Evolutionary conservation across 2,113 vertebrate species (phyloP).

Genomic region (Archilochus colubris): DNA sequence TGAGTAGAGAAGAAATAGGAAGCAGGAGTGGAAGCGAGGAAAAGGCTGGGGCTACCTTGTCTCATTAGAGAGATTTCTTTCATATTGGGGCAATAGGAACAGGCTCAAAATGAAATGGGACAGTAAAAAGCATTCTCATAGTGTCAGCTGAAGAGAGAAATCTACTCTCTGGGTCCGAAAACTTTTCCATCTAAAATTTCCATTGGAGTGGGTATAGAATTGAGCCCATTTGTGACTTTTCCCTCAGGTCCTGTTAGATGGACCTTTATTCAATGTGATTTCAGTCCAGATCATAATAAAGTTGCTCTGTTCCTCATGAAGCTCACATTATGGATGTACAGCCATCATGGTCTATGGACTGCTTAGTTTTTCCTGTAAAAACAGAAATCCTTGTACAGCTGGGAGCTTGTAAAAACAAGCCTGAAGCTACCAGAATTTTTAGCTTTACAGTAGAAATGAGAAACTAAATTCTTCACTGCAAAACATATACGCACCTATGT

Average conservation of each 20-base stretch:
- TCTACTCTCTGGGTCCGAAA: background rate
- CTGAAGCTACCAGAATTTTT: conserved; percentile 56
- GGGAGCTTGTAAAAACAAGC: conserved; percentile 66
- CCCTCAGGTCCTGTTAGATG: conserved; percentile 36
- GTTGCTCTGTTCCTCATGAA: conserved; percentile 53
- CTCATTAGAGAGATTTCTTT: background rate
- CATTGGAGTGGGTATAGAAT: background rate
- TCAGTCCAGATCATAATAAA: conserved; percentile 57
- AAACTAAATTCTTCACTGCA: conserved; percentile 5
- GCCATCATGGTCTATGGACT: background rate
- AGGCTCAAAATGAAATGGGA: background rate
- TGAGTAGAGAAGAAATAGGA: background rate
- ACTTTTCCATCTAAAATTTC: background rate
- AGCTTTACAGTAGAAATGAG: conserved; percentile 2
- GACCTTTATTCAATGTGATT: conserved; percentile 45
- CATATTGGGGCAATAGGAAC: background rate
- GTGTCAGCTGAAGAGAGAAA: background rate
- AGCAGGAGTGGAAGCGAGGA: background rate
- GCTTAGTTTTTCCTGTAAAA: conserved; percentile 51
- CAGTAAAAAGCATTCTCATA: background rate
- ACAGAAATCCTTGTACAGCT: conserved; percentile 43
- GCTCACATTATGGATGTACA: conserved; percentile 40
- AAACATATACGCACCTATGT: background rate
- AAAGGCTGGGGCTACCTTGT: background rate
- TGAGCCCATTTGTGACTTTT: conserved; percentile 24